These are phyloP conservation scores for Albula glossodonta DNA, from an alignment of 2,113 vertebrate species.

Conservation along the genomic window DNA sequence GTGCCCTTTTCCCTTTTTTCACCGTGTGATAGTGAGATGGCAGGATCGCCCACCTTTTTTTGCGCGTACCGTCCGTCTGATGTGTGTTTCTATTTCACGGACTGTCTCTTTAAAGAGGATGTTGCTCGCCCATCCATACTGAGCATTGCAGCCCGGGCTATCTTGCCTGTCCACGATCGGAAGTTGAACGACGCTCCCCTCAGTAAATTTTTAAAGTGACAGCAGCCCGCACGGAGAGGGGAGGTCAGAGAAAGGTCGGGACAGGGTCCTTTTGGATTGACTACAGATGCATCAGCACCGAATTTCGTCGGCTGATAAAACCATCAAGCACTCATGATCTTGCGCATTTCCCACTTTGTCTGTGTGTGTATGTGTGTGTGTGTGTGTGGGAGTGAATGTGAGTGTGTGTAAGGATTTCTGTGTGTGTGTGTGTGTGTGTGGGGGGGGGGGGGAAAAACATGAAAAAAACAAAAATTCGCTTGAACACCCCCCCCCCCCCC, in stretches of 20 bases:
- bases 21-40: slow-evolving; percentile 44
- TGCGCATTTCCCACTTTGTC: slow-evolving; percentile 40
- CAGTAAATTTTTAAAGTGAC: slow-evolving; percentile 85
- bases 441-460: neutral
- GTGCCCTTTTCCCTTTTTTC: slow-evolving; percentile 60
- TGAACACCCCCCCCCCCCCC: neutral
- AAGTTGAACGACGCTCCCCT: slow-evolving; percentile 74
- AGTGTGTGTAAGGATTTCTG: neutral
- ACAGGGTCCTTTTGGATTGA: slow-evolving; percentile 72
- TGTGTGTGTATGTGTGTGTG: slow-evolving; percentile 2
- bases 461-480: neutral
- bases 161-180: slow-evolving; percentile 69
- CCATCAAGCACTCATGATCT: slow-evolving; percentile 34
- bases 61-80: slow-evolving; percentile 48
- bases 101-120: slow-evolving; percentile 74
- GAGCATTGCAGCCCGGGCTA: slow-evolving; percentile 51
- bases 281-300: slow-evolving; percentile 64
- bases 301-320: slow-evolving; percentile 59
- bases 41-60: slow-evolving; percentile 55
- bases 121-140: slow-evolving; percentile 65
- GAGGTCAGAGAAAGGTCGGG: slow-evolving; percentile 87
- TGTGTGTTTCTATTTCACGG: slow-evolving; percentile 59
- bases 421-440: neutral
- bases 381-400: neutral
- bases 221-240: slow-evolving; percentile 78